Conservation (phyloP, 1,140 invertebrate species). For the Drosophila ambigua region DNA sequence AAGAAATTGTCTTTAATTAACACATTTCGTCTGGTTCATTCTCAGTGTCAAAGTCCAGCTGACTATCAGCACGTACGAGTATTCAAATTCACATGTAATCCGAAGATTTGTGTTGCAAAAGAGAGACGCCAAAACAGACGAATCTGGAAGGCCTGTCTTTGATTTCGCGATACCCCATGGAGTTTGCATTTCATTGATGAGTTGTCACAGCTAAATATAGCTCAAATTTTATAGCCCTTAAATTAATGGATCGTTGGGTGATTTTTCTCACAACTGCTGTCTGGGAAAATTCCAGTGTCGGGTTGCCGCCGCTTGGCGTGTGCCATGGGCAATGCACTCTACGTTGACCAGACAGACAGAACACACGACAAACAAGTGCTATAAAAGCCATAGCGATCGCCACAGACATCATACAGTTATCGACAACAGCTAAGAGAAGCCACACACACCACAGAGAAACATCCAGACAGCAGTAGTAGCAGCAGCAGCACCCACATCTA, state of each 20-base stretch:
- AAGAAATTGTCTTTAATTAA: too few relatives aligned
- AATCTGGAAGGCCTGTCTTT: conserved; percentile 20
- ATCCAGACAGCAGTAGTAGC: conserved; percentile 23
- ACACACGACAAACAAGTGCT: conserved; percentile 20
- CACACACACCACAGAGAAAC: neutral
- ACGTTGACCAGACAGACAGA: too few relatives aligned
- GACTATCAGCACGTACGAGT: conserved; percentile 9
- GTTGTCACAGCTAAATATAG: conserved; percentile 59
- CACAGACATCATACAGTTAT: conserved; percentile 28
- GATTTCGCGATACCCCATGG: conserved; percentile 25
- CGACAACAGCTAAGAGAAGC: conserved; percentile 12
- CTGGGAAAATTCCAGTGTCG: conserved; percentile 61
- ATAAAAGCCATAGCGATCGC: conserved; percentile 50
- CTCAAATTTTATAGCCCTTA: conserved; percentile 37
- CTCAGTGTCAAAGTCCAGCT: conserved; percentile 17
- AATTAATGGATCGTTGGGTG: conserved; percentile 40
- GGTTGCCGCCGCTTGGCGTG: conserved; percentile 25
- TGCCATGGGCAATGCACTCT: conserved; percentile 44
- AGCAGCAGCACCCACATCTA: neutral
- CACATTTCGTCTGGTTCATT: too few relatives aligned
- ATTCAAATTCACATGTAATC: conserved; percentile 37
- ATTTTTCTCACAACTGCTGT: conserved; percentile 51
- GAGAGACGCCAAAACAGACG: conserved; percentile 26
- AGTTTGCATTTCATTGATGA: conserved; percentile 33
- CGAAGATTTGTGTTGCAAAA: neutral